Base-by-base conservation (phyloP, 2,113 vertebrate genomes). In the Heterotilapia buettikoferi region DNA sequence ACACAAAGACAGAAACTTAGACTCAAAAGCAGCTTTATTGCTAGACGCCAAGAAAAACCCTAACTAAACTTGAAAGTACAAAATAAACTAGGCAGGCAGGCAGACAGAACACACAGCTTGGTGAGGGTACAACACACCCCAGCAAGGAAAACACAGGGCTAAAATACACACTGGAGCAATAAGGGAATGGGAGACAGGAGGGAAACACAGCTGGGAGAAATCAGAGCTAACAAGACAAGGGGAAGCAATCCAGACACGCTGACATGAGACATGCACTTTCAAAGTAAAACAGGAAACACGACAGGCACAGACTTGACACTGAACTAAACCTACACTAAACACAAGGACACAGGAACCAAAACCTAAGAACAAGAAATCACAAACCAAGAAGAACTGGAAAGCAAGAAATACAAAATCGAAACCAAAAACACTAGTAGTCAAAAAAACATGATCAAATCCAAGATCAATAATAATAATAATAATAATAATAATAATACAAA, bases 311-410 rank as follows among this genome's bases (percentile, higher is more conserved):
- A 59, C 57, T 1, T 31, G 14, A 61, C 8, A 61, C 26, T 61
- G 57, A 61, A 61, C 26, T 61, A 61, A 61, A 31, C 57, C 57
- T 59, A 33, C 2, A 2, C 1, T 33, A 61, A 56, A 63, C 29
- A 63, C 59, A 33, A 63, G 29, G 16, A 61, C 57, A 61, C 29
- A 33, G 57, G 29, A 61, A 61, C 29, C 29, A 61, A 61, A 33
- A 33, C 59, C 29, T 33, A 63, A 63, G 59, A 63, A 33, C 0
- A 19, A 63, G 0, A 63, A 63, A 19, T 63, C 59, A 63, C 29
- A 63, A 63, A 19, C 59, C 29, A 63, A 63, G 59, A 63, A 63
- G 16, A 63, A 63, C 59, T 63, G 16, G 59, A 63, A 33, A 63
- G 29, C 29, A 63, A 63, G 16, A 63, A 63, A 63, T 33, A 63